Evolutionary conservation across 2,888 invertebrate genomes (phyloP), one percentile per base, ranked within the genome.

Genomic region (Ophraella communa): DNA sequence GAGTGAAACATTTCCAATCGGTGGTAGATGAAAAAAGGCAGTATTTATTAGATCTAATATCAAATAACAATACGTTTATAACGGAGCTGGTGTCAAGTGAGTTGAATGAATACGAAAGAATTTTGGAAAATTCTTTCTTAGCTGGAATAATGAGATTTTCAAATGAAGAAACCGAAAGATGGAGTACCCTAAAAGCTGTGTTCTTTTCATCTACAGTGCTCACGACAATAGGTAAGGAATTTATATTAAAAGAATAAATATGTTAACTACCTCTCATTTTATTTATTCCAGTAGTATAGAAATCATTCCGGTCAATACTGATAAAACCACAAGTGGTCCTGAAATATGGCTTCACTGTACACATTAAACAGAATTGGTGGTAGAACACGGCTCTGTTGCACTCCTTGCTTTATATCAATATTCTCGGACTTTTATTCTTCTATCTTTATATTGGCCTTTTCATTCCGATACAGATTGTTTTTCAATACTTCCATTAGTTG

Each of bases 161-260:
- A 64, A 75, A 77, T 51, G 63, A 69, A 33, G 87, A 78, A 45
- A 59, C 73, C 18, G 87, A 88, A 71, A 88, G 89, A 77, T 94
- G 94, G 94, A 92, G 90, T 74, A 88, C 90, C 74, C 82, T 93
- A 51, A 93, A 93, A 81, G 91, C 94, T 3, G 91, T 94, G 44
- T 95, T 95, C 83, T 95, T 95, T 80, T 92, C 94, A 11, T 94
- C 94, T 24, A 95, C 95, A 56, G 93, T 95, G 73, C 87, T 95
- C 78, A 95, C 95, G 61, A 95, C 95, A 59, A 95, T 95, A 82
- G 95, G 94, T 93, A 85, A 81, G 73, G 27, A 8, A 23, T 20
- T 30, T 30, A 1, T 10, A 30, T 30, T 11, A 10, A 11, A 11
- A n/a, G n/a, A n/a, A n/a, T n/a, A n/a, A n/a, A n/a, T n/a, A n/a